phyloP scores from a whole-genome alignment of 2,888 invertebrate genomes.

The Osmoderma eremita region DNA sequence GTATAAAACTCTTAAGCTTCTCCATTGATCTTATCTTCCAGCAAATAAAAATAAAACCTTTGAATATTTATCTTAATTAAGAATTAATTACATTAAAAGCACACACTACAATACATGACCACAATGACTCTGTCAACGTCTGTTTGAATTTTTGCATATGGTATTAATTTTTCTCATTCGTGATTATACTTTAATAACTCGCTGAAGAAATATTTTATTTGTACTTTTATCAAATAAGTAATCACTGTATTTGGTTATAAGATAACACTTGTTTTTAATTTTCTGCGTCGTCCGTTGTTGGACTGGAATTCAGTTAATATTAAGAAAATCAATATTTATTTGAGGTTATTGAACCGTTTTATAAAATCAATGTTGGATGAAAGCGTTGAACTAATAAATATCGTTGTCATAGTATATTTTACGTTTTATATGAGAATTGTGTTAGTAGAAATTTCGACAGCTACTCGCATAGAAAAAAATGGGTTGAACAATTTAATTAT shows the following conservation, averaged over 20 bases:
- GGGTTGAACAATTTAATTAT: conserved; percentile 6
- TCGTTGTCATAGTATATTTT: conserved; percentile 27
- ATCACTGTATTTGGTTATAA: not conserved
- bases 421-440: conserved; percentile 16
- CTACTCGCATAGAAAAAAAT: not conserved
- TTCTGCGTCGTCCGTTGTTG: conserved; percentile 8
- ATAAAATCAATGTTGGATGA: conserved; percentile 36
- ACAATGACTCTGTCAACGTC: too few species aligned
- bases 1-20: not conserved
- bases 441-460: conserved; percentile 1
- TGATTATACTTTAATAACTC: too few species aligned
- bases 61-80: too few species aligned
- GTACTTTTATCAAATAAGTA: not conserved
- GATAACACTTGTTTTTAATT: conserved; percentile 22
- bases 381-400: conserved; percentile 22
- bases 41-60: too few species aligned
- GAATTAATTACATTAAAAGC: too few species aligned
- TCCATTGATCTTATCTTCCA: not conserved
- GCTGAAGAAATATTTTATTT: too few species aligned
- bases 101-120: too few species aligned
- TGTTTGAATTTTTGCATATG: too few species aligned
- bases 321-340: conserved; percentile 36
- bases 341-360: conserved; percentile 37
- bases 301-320: conserved; percentile 30
- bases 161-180: too few species aligned